Evolutionary conservation across 2,888 invertebrate species (phyloP).

Genomic region (Mellilla xanthometata): DNA sequence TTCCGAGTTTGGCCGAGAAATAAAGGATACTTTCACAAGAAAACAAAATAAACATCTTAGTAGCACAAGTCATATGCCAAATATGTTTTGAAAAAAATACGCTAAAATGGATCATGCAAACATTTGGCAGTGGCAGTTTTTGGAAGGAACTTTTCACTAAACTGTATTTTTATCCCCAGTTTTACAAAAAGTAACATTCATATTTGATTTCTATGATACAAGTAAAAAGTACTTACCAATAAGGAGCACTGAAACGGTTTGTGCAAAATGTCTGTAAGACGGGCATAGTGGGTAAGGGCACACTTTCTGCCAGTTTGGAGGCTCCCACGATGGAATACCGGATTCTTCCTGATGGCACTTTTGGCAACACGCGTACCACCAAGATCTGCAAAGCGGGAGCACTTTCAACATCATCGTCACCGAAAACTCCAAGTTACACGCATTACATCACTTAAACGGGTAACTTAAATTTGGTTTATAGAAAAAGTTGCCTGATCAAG

Average conservation of each 20-base stretch:
- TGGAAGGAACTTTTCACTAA: too few species aligned
- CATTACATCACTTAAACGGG: not conserved
- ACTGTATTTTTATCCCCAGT: too few species aligned
- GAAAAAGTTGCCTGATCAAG: conserved; percentile 16
- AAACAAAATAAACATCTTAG: too few species aligned
- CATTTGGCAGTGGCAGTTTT: too few species aligned
- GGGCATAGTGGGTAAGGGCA: conserved; percentile 94
- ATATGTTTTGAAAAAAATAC: too few species aligned
- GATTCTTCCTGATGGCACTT: conserved; percentile 90
- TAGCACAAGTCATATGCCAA: too few species aligned
- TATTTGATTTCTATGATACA: too few species aligned
- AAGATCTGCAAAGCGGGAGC: conserved; percentile 82
- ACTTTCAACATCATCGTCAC: conserved; percentile 12
- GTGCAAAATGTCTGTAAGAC: conserved; percentile 91
- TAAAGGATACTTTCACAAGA: too few species aligned
- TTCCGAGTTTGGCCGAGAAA: too few species aligned
- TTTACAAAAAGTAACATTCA: too few species aligned
- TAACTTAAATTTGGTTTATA: not conserved
- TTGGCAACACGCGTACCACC: conserved; percentile 92
- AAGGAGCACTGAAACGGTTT: conserved; percentile 87
- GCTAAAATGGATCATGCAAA: too few species aligned
- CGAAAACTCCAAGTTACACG: conserved; percentile 3
- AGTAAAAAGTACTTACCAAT: conserved; percentile 84
- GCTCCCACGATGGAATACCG: conserved; percentile 90
- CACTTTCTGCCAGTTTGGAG: conserved; percentile 89